Base-by-base conservation (phyloP, 1,140 invertebrate species). In the Drosophila ogumai region DNA sequence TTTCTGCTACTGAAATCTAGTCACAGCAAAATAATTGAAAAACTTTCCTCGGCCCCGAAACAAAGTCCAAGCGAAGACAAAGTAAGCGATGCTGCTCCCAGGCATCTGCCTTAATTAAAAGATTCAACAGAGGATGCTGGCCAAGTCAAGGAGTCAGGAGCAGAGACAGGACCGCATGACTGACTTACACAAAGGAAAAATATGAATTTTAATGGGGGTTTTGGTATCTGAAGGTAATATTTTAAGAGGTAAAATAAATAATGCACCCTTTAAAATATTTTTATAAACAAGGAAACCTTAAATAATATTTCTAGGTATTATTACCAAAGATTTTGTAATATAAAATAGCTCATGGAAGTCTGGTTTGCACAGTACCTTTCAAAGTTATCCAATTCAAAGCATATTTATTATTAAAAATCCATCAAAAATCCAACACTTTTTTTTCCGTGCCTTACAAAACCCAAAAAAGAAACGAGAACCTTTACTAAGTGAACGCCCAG, bases 11-110 rank as follows among this genome's bases (percentile, higher is more conserved):
- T 64, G 61, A 65, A 57, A 81, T 68, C 74, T 73, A 82, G 76
- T 88, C 84, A 87, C 80, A 66, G 76, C 67, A 57, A 67, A 88
- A 77, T 88, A 87, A 87, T 87, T 90, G 84, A 88, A 87, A 87
- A 87, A 87, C 76, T 87, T 84, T 82, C 40, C 36, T 36, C 31
- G 22, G 31, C 47, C 31, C 65, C 40, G 38, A 61, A 58, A 59
- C 61, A 41, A 78, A 49, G 43, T 50, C 52, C 44, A 41, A 57
- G 38, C 36, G 43, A 52, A 31, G 40, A 54, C 36, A 38, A 47
- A 58, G 65, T 66, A 60, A 44, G 63, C 69, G 17, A 58, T 54
- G 63, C 65, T 79, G 61, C 71, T 79, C 50, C 36, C n/a, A 38
- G 71, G 82, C 64, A 49, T 47, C 69, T 72, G 34, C 68, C 54